Base-by-base conservation (phyloP, 2,888 invertebrate genomes). In the Drosophila putrida region DNA sequence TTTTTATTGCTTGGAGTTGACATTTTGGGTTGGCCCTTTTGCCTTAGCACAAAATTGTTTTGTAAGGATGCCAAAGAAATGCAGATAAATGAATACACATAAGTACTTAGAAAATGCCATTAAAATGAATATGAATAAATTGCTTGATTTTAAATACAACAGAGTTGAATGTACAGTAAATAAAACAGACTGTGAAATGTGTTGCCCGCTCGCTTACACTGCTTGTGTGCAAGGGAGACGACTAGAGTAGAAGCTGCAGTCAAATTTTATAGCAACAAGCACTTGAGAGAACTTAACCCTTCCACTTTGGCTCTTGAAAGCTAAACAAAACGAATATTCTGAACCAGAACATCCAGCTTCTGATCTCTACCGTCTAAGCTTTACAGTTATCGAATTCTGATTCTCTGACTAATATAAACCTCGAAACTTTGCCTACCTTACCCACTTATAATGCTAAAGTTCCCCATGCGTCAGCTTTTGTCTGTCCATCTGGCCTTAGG, bases 1-100 rank as follows among this genome's bases (percentile, higher is more conserved):
- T 68, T 63, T 72, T 76, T 69, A 68, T 63, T 61, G 53, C 63
- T 20, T 49, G 25, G 27, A 60, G 76, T 39, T 59, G 63, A 63
- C 57, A 57, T 61, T 46, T 43, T 28, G 50, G 54, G 53, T 44
- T 46, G 38, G 20, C 53, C 41, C 35, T 53, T 57, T 57, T 33
- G 41, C 33, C 44, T 10, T 3, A 39, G 47, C 13, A 10, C 20
- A 31, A 49, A 49, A 59, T 59, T 39, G 38, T 59, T 59, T 49
- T 39, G 51, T 60, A 35, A 15, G 60, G 35, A 41, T 60, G n/a
- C 20, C 36, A 25, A 35, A 28, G 28, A 63, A 49, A 58, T 63
- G 41, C 57, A 57, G 33, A 58, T 58, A 50, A 63, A 57, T 63
- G 39, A 57, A 49, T 35, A 10, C 28, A 36, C 35, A 36, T 20